Conservation (phyloP, 2,797 vertebrate species). For the Epinephelus awoara region DNA sequence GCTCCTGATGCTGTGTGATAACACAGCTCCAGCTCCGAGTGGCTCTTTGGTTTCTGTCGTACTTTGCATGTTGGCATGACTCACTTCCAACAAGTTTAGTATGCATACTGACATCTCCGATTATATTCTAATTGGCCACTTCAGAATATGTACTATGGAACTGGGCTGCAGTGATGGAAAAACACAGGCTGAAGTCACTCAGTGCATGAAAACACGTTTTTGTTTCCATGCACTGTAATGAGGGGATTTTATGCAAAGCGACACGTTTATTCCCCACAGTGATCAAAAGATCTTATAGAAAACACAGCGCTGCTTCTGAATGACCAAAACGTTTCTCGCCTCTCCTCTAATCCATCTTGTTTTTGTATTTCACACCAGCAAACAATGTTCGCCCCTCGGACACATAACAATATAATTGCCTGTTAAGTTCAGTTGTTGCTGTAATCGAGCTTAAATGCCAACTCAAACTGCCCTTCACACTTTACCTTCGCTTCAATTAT, state of each 20-base stretch:
- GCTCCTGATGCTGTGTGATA: background rate
- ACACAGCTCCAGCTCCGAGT: background rate
- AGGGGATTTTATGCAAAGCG: background rate
- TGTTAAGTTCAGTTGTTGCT: conserved; percentile 40
- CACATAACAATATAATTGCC: conserved; percentile 34
- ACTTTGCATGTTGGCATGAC: background rate
- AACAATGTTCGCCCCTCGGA: conserved; percentile 23
- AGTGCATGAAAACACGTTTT: background rate
- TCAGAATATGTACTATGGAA: background rate
- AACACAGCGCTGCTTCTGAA: background rate
- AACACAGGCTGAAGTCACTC: background rate
- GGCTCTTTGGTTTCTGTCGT: background rate
- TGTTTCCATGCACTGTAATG: background rate
- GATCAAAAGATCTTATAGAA: background rate
- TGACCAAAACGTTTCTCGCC: background rate
- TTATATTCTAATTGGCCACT: background rate
- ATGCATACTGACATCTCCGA: background rate
- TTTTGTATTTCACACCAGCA: conserved; percentile 25
- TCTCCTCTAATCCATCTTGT: background rate
- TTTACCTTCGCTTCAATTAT: conserved; percentile 40
- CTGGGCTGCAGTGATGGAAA: background rate
- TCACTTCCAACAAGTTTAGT: background rate
- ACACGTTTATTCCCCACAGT: background rate
- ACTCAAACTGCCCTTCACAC: conserved; percentile 32
- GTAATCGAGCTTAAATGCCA: conserved; percentile 59